phyloP scores from a whole-genome alignment of 2,888 invertebrate species.

The Epistrophe grossulariae region DNA sequence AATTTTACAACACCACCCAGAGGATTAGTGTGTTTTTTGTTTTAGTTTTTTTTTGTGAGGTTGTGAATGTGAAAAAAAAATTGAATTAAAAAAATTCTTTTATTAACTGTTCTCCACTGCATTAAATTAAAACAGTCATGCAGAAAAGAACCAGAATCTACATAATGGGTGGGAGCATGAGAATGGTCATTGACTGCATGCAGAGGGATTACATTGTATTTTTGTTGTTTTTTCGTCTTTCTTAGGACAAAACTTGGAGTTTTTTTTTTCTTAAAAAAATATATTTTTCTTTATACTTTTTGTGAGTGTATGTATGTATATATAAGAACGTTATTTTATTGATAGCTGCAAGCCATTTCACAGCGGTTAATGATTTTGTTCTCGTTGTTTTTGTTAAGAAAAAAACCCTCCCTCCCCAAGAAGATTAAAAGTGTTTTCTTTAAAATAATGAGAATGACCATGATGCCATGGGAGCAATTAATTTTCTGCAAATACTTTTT shows the following conservation, averaged over 20 bases:
- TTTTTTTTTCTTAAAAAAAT: not conserved
- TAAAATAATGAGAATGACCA: conserved; percentile 20
- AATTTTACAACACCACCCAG: conserved; percentile 11
- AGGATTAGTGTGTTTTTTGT: not conserved
- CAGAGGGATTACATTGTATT: conserved; percentile 16
- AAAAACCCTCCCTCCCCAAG: not conserved
- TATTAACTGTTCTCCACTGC: conserved; percentile 32
- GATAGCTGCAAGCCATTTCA: conserved; percentile 11
- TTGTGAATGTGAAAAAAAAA: conserved; percentile 25
- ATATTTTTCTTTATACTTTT: not conserved
- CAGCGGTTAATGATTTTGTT: conserved; percentile 6
- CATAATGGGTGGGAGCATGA: conserved; percentile 35
- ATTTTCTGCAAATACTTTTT: not conserved
- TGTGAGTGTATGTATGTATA: not conserved
- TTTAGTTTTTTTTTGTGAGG: not conserved
- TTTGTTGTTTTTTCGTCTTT: conserved; percentile 11
- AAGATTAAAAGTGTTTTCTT: conserved; percentile 30
- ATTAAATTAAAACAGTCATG: conserved; percentile 52
- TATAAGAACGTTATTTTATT: conserved; percentile 2
- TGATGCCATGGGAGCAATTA: conserved; percentile 11
- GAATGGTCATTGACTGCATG: conserved; percentile 61
- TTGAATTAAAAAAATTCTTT: conserved; percentile 31
- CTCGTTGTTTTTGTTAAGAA: not conserved
- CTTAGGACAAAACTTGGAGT: not conserved
- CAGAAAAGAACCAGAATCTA: conserved; percentile 22